A percentile compares a stretch with the other conserved stretches of the same genome.
Conservation (phyloP, 2,888 invertebrate genomes). For the Caenorhabditis japonica region DNA sequence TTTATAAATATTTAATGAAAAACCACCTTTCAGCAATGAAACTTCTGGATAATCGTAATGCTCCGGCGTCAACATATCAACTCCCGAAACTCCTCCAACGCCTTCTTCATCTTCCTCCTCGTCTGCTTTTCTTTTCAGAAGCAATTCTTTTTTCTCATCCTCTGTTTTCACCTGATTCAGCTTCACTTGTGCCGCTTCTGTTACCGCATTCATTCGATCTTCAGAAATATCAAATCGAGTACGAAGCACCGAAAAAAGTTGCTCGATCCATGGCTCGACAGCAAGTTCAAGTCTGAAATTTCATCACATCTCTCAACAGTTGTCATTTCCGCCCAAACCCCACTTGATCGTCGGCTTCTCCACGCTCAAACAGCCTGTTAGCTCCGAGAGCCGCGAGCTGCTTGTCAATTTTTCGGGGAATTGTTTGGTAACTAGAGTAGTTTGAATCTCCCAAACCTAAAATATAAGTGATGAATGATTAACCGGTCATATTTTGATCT, state of each 20-base stretch:
- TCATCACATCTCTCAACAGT: not conserved
- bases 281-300: conserved; percentile 79
- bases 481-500: conserved; percentile 11
- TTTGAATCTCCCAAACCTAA: conserved; percentile 81
- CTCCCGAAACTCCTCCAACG: conserved; percentile 8
- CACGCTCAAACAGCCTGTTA: conserved; percentile 78
- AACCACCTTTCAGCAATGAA: conserved; percentile 47
- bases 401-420: conserved; percentile 79
- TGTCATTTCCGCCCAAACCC: conserved; percentile 77
- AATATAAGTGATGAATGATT: conserved; percentile 15
- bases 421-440: conserved; percentile 81
- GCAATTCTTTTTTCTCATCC: conserved; percentile 41
- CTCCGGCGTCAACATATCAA: conserved; percentile 12
- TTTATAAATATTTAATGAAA: not conserved
- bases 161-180: conserved; percentile 47
- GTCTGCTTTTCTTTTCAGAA: conserved; percentile 12
- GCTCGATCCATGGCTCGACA: conserved; percentile 81
- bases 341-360: conserved; percentile 81
- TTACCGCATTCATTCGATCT: conserved; percentile 41
- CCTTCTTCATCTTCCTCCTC: conserved; percentile 31
- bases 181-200: conserved; percentile 27
- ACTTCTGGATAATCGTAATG: conserved; percentile 43
- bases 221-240: conserved; percentile 36
- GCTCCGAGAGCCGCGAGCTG: conserved; percentile 80
- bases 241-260: conserved; percentile 71